phyloP scores from a whole-genome alignment of 2,797 vertebrate genomes.

The Poeciliopsis turneri region DNA sequence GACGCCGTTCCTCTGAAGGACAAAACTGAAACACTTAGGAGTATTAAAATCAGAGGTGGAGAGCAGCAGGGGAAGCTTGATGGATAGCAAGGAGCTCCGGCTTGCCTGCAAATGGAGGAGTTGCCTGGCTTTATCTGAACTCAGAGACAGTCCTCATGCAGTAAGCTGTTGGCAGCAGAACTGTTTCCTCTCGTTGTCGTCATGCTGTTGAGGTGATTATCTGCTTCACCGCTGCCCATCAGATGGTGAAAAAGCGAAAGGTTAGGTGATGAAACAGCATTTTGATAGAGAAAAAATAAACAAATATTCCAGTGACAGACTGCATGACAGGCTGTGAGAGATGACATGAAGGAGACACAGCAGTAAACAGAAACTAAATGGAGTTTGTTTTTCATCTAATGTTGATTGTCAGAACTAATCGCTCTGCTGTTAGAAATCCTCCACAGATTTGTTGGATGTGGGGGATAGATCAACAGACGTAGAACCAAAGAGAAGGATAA shows the following conservation, averaged over 20 bases:
- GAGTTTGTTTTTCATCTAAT: constrained; percentile 47
- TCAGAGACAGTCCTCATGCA: constrained; percentile 19
- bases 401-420: constrained; percentile 40
- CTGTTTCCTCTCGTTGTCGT: constrained; percentile 31
- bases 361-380: constrained; percentile 24
- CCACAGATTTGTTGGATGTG: constrained; percentile 29
- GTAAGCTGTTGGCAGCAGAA: constrained; percentile 35
- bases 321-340: not conserved
- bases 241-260: constrained; percentile 27
- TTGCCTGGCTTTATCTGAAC: constrained; percentile 17
- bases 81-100: constrained; percentile 57
- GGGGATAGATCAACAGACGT: constrained; percentile 10
- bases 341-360: not conserved
- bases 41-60: constrained; percentile 77
- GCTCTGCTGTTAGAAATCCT: constrained; percentile 24
- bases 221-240: constrained; percentile 29
- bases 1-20: constrained; percentile 59
- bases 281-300: not conserved
- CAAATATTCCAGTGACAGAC: constrained; percentile 10
- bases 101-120: constrained; percentile 52
- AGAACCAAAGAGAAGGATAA: constrained; percentile 1
- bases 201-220: constrained; percentile 43
- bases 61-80: constrained; percentile 61
- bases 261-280: constrained; percentile 21
- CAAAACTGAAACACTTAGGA: constrained; percentile 76